A percentile compares a stretch with the other conserved stretches of the same genome.
Evolutionary conservation across 2,797 vertebrate species (phyloP).

Genomic region (Sciurus carolinensis): DNA sequence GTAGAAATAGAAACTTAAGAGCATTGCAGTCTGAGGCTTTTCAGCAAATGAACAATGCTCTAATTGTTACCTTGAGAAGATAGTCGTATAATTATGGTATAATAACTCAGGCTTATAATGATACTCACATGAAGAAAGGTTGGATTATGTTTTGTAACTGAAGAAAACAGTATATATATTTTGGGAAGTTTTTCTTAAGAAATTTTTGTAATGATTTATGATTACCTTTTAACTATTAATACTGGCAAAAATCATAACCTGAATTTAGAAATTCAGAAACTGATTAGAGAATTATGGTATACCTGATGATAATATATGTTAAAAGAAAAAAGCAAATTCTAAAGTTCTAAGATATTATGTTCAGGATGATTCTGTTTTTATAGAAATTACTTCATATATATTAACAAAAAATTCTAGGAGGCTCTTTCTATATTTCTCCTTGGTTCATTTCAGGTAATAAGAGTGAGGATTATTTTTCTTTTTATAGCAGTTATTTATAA

Average conservation of each 20-base stretch:
- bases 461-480: constrained; percentile 28
- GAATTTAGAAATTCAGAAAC: constrained; percentile 46
- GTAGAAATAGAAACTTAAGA: constrained; percentile 36
- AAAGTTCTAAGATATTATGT: neutral
- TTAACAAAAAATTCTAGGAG: constrained; percentile 22
- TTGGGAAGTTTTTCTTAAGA: constrained; percentile 10
- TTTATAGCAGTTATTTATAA: constrained; percentile 53
- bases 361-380: constrained; percentile 51
- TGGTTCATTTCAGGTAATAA: neutral
- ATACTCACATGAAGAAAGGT: neutral
- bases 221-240: constrained; percentile 35
- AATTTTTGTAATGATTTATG: constrained; percentile 31
- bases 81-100: neutral
- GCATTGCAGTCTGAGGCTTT: neutral
- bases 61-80: constrained; percentile 1
- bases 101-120: neutral
- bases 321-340: constrained; percentile 51
- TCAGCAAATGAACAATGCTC: constrained; percentile 9
- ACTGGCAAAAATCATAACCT: constrained; percentile 33
- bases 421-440: neutral
- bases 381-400: neutral
- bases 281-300: constrained; percentile 24
- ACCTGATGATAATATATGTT: neutral
- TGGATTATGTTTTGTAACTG: constrained; percentile 11
- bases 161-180: constrained; percentile 39